These are phyloP conservation scores for Enteromius fasciolatus DNA, from an alignment of 2,797 vertebrate species.

Conservation along the genomic window DNA sequence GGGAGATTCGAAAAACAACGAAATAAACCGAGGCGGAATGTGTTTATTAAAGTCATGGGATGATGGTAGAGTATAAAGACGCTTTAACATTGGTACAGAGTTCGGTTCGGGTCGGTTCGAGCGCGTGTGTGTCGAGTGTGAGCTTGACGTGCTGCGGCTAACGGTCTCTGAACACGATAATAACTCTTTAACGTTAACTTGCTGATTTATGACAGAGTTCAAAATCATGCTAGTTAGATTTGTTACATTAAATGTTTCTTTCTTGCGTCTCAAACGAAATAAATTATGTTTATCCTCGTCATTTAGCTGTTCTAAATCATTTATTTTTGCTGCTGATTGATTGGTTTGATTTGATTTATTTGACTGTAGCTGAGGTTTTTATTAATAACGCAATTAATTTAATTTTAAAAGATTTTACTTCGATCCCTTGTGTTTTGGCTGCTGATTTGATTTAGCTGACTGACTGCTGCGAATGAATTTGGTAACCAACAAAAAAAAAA, in stretches of 20 bases:
- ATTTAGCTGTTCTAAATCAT: background rate
- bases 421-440: background rate
- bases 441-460: background rate
- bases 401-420: background rate
- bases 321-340: no score
- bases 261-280: background rate
- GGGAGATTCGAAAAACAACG: constrained; percentile 76
- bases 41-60: constrained; percentile 5
- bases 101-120: no score
- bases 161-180: background rate
- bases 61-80: constrained; percentile 17
- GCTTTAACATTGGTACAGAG: background rate
- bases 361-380: background rate
- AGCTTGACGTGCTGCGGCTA: constrained; percentile 3
- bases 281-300: background rate
- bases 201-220: background rate
- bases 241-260: background rate
- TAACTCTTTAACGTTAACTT: background rate
- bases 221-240: background rate
- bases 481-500: no score
- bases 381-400: no score
- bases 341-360: background rate
- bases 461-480: background rate
- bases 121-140: background rate
- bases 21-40: background rate